These are phyloP conservation scores for Rhingia campestris DNA, from an alignment of 2,888 invertebrate species.

Conservation along the genomic window DNA sequence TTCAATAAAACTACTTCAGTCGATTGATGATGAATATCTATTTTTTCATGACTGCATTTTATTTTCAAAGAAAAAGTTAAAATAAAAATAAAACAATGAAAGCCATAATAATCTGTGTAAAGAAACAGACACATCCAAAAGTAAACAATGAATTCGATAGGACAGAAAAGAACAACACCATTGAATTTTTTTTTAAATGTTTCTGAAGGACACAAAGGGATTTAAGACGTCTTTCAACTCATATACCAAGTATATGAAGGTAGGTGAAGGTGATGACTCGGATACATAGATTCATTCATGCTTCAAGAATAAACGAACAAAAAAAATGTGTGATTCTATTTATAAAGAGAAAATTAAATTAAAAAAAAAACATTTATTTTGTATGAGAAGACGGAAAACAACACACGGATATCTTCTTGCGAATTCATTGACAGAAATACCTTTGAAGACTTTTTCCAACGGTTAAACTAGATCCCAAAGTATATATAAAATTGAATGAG, in stretches of 20 bases:
- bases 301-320: conserved; percentile 42
- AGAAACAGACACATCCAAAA: conserved; percentile 51
- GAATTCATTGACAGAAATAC: conserved; percentile 72
- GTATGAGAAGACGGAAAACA: conserved; percentile 65
- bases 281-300: conserved; percentile 61
- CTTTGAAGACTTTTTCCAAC: conserved; percentile 70
- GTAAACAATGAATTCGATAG: conserved; percentile 42
- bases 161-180: conserved; percentile 16
- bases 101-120: conserved; percentile 65
- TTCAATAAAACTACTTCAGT: conserved; percentile 30
- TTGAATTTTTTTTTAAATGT: conserved; percentile 13
- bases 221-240: conserved; percentile 48
- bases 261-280: conserved; percentile 44
- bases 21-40: conserved; percentile 16
- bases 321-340: conserved; percentile 42
- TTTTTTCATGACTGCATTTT: conserved; percentile 22
- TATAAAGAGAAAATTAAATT: conserved; percentile 24
- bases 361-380: conserved; percentile 38
- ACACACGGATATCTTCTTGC: conserved; percentile 64
- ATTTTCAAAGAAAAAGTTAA: conserved; percentile 20
- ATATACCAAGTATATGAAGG: conserved; percentile 53
- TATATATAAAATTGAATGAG: conserved; percentile 66
- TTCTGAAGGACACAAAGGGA: conserved; percentile 43
- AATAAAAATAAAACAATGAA: conserved; percentile 58
- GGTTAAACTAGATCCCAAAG: conserved; percentile 72